phyloP scores from a whole-genome alignment of 2,888 invertebrate species.

The Drosophila paucipuncta region DNA sequence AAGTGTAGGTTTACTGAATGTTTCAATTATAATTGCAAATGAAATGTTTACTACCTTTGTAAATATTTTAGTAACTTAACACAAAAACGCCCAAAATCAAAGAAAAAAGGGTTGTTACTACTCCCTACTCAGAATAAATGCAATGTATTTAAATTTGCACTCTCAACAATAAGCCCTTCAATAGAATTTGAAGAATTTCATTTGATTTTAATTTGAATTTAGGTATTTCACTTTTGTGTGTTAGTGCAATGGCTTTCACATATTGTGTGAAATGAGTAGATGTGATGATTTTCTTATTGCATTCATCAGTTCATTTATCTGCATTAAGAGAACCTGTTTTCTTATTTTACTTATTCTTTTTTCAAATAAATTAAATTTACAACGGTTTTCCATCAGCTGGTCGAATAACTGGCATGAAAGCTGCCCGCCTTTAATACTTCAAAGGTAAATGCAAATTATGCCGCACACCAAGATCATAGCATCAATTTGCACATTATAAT shows the following conservation, averaged over 20 bases:
- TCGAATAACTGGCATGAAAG: not conserved
- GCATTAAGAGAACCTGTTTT: not conserved
- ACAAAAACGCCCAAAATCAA: not conserved
- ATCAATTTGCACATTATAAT: slow-evolving; percentile 35
- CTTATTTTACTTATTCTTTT: not conserved
- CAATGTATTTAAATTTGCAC: not conserved
- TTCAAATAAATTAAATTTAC: not conserved
- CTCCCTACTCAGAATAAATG: not conserved
- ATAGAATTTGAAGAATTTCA: not conserved
- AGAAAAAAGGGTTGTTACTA: not conserved
- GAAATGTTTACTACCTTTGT: too few species aligned
- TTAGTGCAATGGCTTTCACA: not conserved
- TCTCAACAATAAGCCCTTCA: not conserved
- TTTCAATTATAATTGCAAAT: not conserved
- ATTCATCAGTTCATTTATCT: not conserved
- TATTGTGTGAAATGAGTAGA: not conserved
- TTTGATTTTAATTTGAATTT: not conserved
- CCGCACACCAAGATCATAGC: not conserved
- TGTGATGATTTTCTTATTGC: not conserved
- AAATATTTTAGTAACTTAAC: not conserved
- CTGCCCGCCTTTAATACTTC: not conserved
- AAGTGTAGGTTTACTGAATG: not conserved
- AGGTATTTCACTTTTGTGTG: not conserved
- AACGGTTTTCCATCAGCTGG: too few species aligned
- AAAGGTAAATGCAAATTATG: slow-evolving; percentile 18